These are phyloP conservation scores for Toxotes chatareus DNA, from an alignment of 2,113 vertebrate genomes.

Conservation along the genomic window DNA sequence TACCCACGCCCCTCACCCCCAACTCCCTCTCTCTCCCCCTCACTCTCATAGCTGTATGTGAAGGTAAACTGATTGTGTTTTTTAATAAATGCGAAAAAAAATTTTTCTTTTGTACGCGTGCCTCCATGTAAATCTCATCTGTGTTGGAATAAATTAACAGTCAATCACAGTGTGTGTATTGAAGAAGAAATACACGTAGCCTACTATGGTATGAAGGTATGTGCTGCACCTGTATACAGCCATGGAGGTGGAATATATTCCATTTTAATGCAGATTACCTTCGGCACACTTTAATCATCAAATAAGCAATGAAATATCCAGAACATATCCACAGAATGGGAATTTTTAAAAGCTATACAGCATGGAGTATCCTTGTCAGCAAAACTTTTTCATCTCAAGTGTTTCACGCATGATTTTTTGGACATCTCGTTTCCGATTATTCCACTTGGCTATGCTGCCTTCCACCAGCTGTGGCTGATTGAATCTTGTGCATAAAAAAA, in stretches of 20 bases:
- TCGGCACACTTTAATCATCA: neutral
- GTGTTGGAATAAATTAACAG: neutral
- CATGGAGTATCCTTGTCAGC: neutral
- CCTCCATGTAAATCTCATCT: too few relatives aligned
- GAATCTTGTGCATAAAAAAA: neutral
- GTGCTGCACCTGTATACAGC: neutral
- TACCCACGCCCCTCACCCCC: neutral
- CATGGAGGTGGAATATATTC: neutral
- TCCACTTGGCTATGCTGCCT: slow-evolving; percentile 8
- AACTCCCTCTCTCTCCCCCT: neutral
- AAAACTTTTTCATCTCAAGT: slow-evolving; percentile 9
- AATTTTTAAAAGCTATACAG: neutral
- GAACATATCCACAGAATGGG: neutral
- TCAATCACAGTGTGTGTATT: neutral
- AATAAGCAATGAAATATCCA: neutral
- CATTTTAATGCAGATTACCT: neutral
- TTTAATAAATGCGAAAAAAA: too few relatives aligned
- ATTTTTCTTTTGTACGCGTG: too few relatives aligned
- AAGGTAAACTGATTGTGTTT: too few relatives aligned
- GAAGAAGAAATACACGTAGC: neutral
- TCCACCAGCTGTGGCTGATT: neutral
- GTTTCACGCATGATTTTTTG: slow-evolving; percentile 30
- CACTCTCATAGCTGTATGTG: neutral
- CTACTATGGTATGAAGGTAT: neutral
- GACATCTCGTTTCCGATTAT: slow-evolving; percentile 26